Base-by-base conservation (phyloP, 1,140 invertebrate genomes). In the Formica exsecta region DNA sequence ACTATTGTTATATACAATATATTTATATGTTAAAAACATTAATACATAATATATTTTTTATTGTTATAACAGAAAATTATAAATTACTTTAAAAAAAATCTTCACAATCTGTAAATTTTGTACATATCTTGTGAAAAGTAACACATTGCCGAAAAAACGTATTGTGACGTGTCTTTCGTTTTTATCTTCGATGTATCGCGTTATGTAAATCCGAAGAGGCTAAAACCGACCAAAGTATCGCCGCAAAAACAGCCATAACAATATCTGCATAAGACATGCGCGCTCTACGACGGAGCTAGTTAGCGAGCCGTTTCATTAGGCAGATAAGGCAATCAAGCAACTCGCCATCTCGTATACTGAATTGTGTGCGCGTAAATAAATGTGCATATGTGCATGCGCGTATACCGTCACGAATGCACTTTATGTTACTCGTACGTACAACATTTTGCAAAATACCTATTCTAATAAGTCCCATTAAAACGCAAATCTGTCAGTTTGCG, bases 271-370 rank as follows among this genome's bases (percentile, higher is more conserved):
- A 90, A 92, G 73, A 75, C 68, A 66, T 80, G 75, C 41, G 48
- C 66, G 79, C 66, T 51, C 13, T 48, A 65, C 65, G 65, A 88
- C 85, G 76, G 32, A 38, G 87, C 90, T 93, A 94, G 93, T 93
- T 94, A 94, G 92, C 92, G 90, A 94, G 90, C 89, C 93, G 93
- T 93, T 94, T 94, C 93, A 94, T 94, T 95, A 94, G 91, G 92
- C 93, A 94, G 92, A 94, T 95, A 94, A 94, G 93, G 90, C 94
- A 94, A 94, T 93, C 93, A 93, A 94, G 87, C 89, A 76, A 68
- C 62, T 70, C 74, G 87, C 85, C 81, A 86, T 92, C 87, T 87
- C 80, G 32, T 77, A 61, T 74, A 64, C 16, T 86, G 73, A 87
- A 87, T 81, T 77, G 86, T 80, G 75, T 68, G 29, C 16, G 19